These are phyloP conservation scores for Fistularia tabacaria DNA, from an alignment of 2,797 vertebrate genomes.

Conservation along the genomic window DNA sequence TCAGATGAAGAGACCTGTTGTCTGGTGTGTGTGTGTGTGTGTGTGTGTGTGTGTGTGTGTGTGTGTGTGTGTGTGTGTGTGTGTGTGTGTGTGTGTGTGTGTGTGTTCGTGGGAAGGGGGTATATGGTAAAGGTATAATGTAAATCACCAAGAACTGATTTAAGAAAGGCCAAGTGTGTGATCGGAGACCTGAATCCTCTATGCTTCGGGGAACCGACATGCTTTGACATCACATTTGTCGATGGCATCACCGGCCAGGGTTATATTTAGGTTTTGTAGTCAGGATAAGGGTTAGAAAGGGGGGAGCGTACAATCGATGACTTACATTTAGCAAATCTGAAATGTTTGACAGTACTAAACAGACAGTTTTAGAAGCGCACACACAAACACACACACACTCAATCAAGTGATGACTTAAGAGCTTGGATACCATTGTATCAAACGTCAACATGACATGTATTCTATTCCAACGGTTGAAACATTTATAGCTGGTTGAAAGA, in stretches of 20 bases:
- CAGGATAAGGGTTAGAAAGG: slow-evolving; percentile 4
- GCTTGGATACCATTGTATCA: slow-evolving; percentile 3
- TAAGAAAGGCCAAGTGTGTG: too few species aligned
- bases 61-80: not conserved
- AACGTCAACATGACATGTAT: slow-evolving; percentile 1
- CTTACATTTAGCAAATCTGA: slow-evolving; percentile 36
- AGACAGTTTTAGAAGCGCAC: slow-evolving; percentile 8
- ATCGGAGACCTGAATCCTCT: too few species aligned
- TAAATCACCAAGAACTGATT: too few species aligned
- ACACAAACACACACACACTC: slow-evolving; percentile 27
- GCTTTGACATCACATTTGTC: too few species aligned
- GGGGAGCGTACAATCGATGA: slow-evolving; percentile 38
- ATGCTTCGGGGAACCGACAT: too few species aligned
- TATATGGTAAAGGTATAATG: too few species aligned
- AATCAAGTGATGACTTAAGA: slow-evolving; percentile 12
- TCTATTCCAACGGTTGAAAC: not conserved
- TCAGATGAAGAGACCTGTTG: not conserved
- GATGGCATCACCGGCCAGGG: too few species aligned
- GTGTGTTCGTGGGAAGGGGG: not conserved
- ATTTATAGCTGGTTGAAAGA: slow-evolving; percentile 9
- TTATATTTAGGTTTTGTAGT: too few species aligned
- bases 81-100: slow-evolving; percentile 19
- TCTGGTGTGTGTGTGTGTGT: not conserved
- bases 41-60: not conserved
- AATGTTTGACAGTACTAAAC: slow-evolving; percentile 36